phyloP scores from a whole-genome alignment of 2,113 vertebrate species.

The Sitta europaea region DNA sequence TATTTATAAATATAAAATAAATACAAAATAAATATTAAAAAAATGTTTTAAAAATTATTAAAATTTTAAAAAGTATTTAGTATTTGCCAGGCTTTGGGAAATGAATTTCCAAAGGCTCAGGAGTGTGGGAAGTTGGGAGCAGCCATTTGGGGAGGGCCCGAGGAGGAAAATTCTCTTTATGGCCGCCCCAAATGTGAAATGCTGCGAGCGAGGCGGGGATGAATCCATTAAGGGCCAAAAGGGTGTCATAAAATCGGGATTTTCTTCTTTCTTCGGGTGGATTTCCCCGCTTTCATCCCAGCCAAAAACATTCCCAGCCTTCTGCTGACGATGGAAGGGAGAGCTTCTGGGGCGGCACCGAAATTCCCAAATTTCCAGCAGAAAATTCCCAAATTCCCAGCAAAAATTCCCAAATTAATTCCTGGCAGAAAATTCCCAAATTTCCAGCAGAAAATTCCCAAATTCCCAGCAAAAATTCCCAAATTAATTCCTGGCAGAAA shows the following conservation, averaged over 20 bases:
- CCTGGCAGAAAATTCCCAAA: too few relatives aligned
- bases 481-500: too few relatives aligned
- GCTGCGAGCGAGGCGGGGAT: neutral
- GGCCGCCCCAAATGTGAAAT: neutral
- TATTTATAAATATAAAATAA: too few relatives aligned
- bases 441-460: neutral
- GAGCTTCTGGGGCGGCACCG: fast-evolving
- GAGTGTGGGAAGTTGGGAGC: neutral
- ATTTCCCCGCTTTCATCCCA: neutral
- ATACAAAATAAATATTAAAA: too few relatives aligned
- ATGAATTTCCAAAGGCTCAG: too few relatives aligned
- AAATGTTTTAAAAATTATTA: too few relatives aligned
- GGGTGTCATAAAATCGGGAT: neutral
- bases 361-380: too few relatives aligned
- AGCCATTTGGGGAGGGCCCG: neutral
- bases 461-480: neutral
- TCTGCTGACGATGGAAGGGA: neutral
- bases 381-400: neutral
- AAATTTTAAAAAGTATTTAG: too few relatives aligned
- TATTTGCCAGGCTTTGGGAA: too few relatives aligned
- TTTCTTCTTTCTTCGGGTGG: neutral
- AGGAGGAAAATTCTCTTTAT: neutral
- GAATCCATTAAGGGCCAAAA: conserved; percentile 15
- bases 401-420: neutral
- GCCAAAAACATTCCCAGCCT: neutral